These are phyloP conservation scores for Cossypha heuglini DNA, from an alignment of 2,797 vertebrate genomes.

Conservation along the genomic window DNA sequence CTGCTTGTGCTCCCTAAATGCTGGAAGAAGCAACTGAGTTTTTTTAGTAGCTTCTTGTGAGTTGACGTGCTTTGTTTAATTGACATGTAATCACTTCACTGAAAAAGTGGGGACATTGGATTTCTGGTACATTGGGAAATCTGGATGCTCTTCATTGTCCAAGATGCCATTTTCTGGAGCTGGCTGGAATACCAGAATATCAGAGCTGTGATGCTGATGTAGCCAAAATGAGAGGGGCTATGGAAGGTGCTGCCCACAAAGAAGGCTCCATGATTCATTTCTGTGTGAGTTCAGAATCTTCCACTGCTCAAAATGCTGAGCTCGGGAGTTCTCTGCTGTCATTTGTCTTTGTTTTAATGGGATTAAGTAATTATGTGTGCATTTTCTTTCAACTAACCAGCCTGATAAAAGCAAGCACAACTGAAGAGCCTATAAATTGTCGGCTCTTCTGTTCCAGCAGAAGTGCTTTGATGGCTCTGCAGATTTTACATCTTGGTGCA, in stretches of 20 bases:
- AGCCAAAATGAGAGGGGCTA: constrained; percentile 21
- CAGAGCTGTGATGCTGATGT: constrained; percentile 34
- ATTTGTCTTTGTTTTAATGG: constrained; percentile 63
- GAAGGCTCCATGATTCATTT: constrained; percentile 34
- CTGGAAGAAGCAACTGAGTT: neutral
- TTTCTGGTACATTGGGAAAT: neutral
- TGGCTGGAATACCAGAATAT: neutral
- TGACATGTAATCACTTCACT: neutral
- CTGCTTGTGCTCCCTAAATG: neutral
- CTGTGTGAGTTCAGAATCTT: neutral
- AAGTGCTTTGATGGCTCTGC: constrained; percentile 42
- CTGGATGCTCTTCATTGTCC: neutral
- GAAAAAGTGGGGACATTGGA: neutral
- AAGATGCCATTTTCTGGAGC: neutral
- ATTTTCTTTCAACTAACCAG: constrained; percentile 46
- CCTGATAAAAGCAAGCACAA: constrained; percentile 59
- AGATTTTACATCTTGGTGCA: neutral
- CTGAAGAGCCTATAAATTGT: constrained; percentile 47
- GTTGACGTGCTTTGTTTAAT: neutral
- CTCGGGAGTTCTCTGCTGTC: constrained; percentile 1
- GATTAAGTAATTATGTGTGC: constrained; percentile 61
- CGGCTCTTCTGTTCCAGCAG: neutral
- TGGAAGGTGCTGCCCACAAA: constrained; percentile 39
- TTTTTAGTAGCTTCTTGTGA: neutral
- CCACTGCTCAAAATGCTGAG: constrained; percentile 44